Conservation (phyloP, 2,888 invertebrate genomes). For the Plagodis pulveraria region DNA sequence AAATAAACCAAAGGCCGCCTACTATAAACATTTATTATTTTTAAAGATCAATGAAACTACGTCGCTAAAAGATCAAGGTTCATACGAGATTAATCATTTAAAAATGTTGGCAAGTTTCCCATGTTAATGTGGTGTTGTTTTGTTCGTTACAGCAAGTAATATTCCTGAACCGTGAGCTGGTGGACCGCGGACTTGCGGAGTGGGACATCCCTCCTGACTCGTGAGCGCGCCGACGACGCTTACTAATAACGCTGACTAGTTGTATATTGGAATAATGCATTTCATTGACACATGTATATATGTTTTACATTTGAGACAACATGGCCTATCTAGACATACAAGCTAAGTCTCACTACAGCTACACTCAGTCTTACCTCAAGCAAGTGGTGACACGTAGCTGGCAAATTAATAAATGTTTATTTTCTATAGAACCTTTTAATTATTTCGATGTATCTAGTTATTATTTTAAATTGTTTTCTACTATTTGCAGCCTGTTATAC, state of each 20-base stretch:
- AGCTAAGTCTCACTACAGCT: slow-evolving; percentile 33
- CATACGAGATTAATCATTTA: slow-evolving; percentile 16
- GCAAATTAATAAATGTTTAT: slow-evolving; percentile 65
- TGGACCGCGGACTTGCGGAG: slow-evolving; percentile 92
- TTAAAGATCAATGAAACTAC: slow-evolving; percentile 35
- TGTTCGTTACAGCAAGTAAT: slow-evolving; percentile 87
- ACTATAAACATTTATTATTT: slow-evolving; percentile 30
- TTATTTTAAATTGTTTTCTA: slow-evolving; percentile 29
- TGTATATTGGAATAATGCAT: slow-evolving; percentile 65
- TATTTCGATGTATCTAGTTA: slow-evolving; percentile 41
- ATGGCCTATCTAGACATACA: slow-evolving; percentile 22
- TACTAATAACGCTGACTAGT: slow-evolving; percentile 61
- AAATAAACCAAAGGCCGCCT: slow-evolving; percentile 27
- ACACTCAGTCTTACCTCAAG: slow-evolving; percentile 55
- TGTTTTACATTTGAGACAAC: slow-evolving; percentile 46
- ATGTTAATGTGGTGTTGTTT: slow-evolving; percentile 26
- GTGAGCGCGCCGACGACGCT: slow-evolving; percentile 54
- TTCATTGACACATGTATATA: slow-evolving; percentile 65
- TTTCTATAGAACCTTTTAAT: slow-evolving; percentile 48
- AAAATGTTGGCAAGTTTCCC: slow-evolving; percentile 34
- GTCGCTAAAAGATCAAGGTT: slow-evolving; percentile 38
- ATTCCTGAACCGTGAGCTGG: slow-evolving; percentile 94
- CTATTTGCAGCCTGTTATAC: slow-evolving; percentile 34
- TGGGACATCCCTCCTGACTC: slow-evolving; percentile 86
- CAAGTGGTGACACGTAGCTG: slow-evolving; percentile 63